phyloP scores from a whole-genome alignment of 2,113 vertebrate genomes.

The Aleadryas rufinucha region DNA sequence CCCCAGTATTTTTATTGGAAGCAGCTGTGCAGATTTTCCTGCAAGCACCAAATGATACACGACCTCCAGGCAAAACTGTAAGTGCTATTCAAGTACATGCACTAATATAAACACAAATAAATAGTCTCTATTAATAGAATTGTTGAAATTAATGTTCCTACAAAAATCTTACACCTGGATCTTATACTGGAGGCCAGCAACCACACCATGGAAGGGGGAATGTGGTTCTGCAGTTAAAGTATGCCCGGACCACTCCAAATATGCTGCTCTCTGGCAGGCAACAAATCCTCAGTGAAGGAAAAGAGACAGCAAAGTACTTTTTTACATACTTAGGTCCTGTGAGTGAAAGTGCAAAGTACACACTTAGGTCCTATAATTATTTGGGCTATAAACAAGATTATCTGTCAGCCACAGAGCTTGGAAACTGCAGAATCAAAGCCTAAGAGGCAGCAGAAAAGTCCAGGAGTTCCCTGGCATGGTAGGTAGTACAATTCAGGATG shows the following conservation, averaged over 20 bases:
- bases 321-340: background rate
- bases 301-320: background rate
- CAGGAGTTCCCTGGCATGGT: background rate
- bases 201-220: background rate
- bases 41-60: background rate
- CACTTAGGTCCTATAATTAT: background rate
- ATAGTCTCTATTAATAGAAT: background rate
- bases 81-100: background rate
- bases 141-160: background rate
- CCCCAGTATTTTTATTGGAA: background rate
- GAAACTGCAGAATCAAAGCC: background rate
- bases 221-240: background rate
- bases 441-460: background rate
- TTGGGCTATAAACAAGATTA: background rate
- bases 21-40: background rate
- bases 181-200: background rate
- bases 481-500: background rate
- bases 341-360: background rate
- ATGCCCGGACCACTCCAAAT: background rate
- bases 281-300: background rate
- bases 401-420: background rate
- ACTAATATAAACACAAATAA: background rate
- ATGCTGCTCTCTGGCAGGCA: background rate
- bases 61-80: background rate
- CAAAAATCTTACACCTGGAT: background rate